phyloP scores from a whole-genome alignment of 2,797 vertebrate species.

The Macroramphosus scolopax region DNA sequence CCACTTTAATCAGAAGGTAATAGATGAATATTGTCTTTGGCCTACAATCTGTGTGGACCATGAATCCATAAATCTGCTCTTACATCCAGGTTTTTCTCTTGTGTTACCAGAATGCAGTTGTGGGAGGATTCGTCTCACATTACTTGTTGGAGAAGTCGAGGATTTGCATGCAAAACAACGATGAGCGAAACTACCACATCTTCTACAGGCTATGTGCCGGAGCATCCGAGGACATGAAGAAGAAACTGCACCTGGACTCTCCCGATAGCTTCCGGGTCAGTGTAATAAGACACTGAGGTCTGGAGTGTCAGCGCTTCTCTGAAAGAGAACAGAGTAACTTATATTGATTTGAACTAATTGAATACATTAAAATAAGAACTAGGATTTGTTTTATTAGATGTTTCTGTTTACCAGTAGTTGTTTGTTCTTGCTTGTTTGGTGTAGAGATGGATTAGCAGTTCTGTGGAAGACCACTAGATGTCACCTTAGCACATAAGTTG shows the following conservation, averaged over 20 bases:
- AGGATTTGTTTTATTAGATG: background rate
- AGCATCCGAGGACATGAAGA: slow-evolving; percentile 92
- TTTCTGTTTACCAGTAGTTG: background rate
- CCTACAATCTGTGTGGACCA: background rate
- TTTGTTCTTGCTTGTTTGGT: background rate
- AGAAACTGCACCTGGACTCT: slow-evolving; percentile 90
- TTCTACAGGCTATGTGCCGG: slow-evolving; percentile 98
- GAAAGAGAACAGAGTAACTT: no score
- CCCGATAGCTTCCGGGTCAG: slow-evolving; percentile 95
- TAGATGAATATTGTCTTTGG: background rate
- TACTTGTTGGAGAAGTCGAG: slow-evolving; percentile 98
- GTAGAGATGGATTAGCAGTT: background rate
- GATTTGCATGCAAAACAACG: slow-evolving; percentile 96
- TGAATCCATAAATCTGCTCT: background rate
- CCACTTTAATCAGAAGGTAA: slow-evolving; percentile 97
- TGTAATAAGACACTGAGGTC: slow-evolving; percentile 35
- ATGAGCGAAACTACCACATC: slow-evolving; percentile 99
- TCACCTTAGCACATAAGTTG: slow-evolving; percentile 11
- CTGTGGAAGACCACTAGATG: slow-evolving; percentile 46
- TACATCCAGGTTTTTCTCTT: background rate
- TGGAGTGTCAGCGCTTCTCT: background rate
- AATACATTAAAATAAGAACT: no score
- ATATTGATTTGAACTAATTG: background rate
- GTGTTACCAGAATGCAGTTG: slow-evolving; percentile 85
- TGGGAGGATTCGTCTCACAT: slow-evolving; percentile 97